These are phyloP conservation scores for Petrolisthes manimaculis DNA, from an alignment of 2,888 invertebrate genomes.

Conservation along the genomic window DNA sequence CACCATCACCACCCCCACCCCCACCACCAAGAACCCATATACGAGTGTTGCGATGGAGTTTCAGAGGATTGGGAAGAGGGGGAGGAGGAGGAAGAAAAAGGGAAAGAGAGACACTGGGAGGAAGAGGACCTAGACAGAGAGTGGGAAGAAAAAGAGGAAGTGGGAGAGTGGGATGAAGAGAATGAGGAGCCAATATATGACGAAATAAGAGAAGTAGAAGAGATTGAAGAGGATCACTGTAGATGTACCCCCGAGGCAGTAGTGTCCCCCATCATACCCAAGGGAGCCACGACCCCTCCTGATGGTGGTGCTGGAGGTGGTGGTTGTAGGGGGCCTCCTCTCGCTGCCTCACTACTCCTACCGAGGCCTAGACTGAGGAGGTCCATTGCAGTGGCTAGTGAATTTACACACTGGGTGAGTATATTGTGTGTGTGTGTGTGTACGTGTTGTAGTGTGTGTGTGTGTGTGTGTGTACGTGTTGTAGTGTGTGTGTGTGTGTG, in stretches of 20 bases:
- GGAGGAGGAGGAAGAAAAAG: too few species aligned
- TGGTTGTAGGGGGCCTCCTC: neutral
- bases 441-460: neutral
- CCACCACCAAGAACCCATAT: neutral
- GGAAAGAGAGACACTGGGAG: too few species aligned
- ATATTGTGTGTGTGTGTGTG: slow-evolving; percentile 7
- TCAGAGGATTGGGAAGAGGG: slow-evolving; percentile 1
- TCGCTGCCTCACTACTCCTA: slow-evolving; percentile 23
- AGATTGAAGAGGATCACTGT: too few species aligned
- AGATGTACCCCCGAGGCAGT: too few species aligned
- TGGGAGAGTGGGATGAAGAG: too few species aligned
- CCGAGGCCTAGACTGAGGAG: slow-evolving; percentile 42
- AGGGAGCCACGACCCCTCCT: too few species aligned
- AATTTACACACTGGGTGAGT: slow-evolving; percentile 39
- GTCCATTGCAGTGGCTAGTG: slow-evolving; percentile 43
- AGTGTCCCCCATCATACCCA: too few species aligned
- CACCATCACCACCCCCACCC: neutral
- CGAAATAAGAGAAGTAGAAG: neutral
- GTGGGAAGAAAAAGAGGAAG: too few species aligned
- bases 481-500: too few species aligned
- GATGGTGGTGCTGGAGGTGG: too few species aligned
- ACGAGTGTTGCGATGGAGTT: neutral
- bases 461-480: neutral
- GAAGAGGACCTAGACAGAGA: too few species aligned
- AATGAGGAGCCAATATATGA: neutral